Conservation (phyloP, 2,113 vertebrate species). For the Ammodytes marinus region DNA sequence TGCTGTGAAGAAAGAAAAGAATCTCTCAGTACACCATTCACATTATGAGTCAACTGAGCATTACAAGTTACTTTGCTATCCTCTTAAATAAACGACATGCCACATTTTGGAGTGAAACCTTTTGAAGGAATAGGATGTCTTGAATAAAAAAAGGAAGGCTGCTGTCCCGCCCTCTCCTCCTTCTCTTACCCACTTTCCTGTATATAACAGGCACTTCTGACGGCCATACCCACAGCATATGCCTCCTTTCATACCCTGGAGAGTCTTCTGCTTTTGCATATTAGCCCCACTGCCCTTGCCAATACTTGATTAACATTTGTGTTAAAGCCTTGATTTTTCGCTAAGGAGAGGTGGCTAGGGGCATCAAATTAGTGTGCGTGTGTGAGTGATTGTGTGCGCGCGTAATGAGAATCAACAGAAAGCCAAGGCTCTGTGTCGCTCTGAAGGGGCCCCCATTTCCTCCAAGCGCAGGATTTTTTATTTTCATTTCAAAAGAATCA, state of each 20-base stretch:
- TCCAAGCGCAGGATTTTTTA: slow-evolving; percentile 81
- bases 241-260: slow-evolving; percentile 84
- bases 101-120: background rate
- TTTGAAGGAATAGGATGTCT: slow-evolving; percentile 15
- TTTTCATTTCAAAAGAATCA: slow-evolving; percentile 88
- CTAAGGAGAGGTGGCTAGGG: slow-evolving; percentile 78
- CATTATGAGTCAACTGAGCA: background rate
- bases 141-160: slow-evolving; percentile 48
- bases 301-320: slow-evolving; percentile 86
- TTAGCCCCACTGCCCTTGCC: slow-evolving; percentile 81
- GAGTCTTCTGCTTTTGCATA: slow-evolving; percentile 84
- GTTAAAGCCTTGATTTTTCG: slow-evolving; percentile 82
- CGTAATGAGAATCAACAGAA: slow-evolving; percentile 82
- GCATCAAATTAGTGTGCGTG: slow-evolving; percentile 75
- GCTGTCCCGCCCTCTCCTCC: slow-evolving; percentile 53
- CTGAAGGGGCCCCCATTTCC: slow-evolving; percentile 79
- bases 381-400: slow-evolving; percentile 52
- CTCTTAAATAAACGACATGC: background rate
- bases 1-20: background rate
- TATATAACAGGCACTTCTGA: slow-evolving; percentile 75
- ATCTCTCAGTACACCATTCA: background rate
- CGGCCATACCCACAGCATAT: slow-evolving; percentile 81
- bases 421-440: slow-evolving; percentile 79
- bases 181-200: slow-evolving; percentile 64
- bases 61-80: background rate